A percentile compares a stretch with the other conserved stretches of the same genome.
Evolutionary conservation across 2,888 invertebrate species (phyloP).

Genomic region (Sinodicranocentrus sp.): DNA sequence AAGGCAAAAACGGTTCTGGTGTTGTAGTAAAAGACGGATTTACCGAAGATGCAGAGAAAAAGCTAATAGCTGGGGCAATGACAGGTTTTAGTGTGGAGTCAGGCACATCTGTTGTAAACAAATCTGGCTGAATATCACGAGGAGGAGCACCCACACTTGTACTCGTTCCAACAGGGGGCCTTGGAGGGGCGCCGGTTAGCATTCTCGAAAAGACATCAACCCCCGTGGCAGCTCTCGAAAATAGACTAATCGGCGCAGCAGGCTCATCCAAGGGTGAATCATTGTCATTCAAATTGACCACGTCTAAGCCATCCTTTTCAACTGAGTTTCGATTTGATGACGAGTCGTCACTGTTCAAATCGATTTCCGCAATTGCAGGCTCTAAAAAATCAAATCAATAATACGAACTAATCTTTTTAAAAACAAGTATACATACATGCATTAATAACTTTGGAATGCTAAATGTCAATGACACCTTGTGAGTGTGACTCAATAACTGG

Average conservation of each 20-base stretch:
- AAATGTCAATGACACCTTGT: conserved; percentile 12
- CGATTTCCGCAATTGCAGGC: conserved; percentile 54
- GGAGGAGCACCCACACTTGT: background rate
- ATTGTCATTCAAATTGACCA: conserved; percentile 3
- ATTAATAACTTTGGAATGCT: conserved; percentile 24
- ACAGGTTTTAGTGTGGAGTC: background rate
- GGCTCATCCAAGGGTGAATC: background rate
- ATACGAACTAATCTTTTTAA: background rate
- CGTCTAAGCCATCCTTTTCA: conserved; percentile 30
- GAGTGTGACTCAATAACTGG: conserved; percentile 80
- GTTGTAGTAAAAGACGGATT: too few species aligned
- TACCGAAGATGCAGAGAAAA: background rate
- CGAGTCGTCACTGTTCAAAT: conserved; percentile 62
- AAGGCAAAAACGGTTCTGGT: too few species aligned
- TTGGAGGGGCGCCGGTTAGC: background rate
- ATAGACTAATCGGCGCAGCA: conserved; percentile 33
- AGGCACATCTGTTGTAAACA: background rate
- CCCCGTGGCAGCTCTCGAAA: conserved; percentile 34
- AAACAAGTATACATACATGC: background rate
- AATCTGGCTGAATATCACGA: too few species aligned
- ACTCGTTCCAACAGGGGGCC: background rate
- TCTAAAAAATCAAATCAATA: conserved; percentile 5
- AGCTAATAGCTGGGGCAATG: background rate
- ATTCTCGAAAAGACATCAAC: conserved; percentile 50
- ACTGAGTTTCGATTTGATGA: conserved; percentile 39